phyloP scores from a whole-genome alignment of 2,797 vertebrate genomes.

The Sebastes taczanowskii region DNA sequence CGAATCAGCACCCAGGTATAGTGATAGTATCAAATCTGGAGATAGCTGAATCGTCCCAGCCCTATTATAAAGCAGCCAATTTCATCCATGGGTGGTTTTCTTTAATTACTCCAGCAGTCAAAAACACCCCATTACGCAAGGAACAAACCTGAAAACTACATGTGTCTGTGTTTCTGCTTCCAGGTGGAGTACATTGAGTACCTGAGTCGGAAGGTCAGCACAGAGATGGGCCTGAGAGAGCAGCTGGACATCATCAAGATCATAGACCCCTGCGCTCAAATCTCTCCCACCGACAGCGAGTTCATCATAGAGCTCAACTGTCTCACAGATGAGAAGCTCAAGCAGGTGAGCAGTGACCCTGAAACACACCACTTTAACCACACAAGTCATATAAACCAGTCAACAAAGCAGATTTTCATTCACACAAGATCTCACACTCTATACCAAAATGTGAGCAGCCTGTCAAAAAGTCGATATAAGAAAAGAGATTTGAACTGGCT shows the following conservation, averaged over 20 bases:
- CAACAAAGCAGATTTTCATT: neutral
- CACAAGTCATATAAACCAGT: neutral
- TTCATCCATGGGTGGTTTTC: neutral
- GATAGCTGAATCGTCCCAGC: no score
- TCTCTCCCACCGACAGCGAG: conserved; percentile 98
- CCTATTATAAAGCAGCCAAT: neutral
- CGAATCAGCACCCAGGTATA: no score
- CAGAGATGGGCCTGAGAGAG: conserved; percentile 98
- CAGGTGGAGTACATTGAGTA: conserved; percentile 99
- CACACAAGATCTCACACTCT: no score
- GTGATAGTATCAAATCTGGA: no score
- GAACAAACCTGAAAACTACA: neutral
- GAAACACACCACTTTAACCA: neutral
- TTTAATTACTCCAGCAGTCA: neutral
- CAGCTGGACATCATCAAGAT: conserved; percentile 99
- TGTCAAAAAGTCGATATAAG: no score
- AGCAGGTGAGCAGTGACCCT: conserved; percentile 85
- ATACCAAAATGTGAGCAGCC: no score
- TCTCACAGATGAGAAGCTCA: conserved; percentile 97
- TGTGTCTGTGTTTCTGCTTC: neutral
- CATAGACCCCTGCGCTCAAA: conserved; percentile 97
- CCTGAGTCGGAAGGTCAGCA: conserved; percentile 97
- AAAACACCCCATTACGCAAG: neutral
- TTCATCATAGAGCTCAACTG: conserved; percentile 99
- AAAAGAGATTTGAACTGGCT: neutral